Percentiles rank a stretch among this genome's conserved stretches.
phyloP scores from a whole-genome alignment of 2,888 invertebrate species.

The Pachliopta kotzebuea region DNA sequence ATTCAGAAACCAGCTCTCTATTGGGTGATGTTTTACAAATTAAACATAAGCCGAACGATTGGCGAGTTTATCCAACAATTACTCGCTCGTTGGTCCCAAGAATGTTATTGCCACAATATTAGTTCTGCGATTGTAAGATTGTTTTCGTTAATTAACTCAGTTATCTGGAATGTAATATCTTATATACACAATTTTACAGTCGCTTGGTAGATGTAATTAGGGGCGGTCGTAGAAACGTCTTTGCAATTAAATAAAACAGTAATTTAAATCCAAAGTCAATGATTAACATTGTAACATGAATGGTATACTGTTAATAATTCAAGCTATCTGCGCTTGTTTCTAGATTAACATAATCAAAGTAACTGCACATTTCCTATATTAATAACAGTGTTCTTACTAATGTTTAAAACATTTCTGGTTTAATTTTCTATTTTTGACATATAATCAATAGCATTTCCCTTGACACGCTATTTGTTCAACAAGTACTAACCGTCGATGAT shows the following conservation, averaged over 20 bases:
- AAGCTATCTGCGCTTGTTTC: neutral
- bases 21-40: neutral
- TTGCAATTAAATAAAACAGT: neutral
- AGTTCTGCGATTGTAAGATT: constrained; percentile 20
- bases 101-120: constrained; percentile 26
- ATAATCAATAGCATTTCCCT: too few species aligned
- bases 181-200: constrained; percentile 25
- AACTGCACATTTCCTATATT: too few species aligned
- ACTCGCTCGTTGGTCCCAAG: constrained; percentile 20
- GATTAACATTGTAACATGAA: constrained; percentile 5
- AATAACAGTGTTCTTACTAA: too few species aligned
- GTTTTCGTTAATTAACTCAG: constrained; percentile 25
- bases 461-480: too few species aligned
- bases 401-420: too few species aligned
- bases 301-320: neutral
- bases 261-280: neutral
- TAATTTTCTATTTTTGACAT: too few species aligned
- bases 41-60: constrained; percentile 15
- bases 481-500: too few species aligned
- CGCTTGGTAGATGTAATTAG: constrained; percentile 13
- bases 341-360: neutral
- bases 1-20: constrained; percentile 13
- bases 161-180: constrained; percentile 24
- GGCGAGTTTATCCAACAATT: constrained; percentile 26
- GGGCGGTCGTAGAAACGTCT: constrained; percentile 16